Percentiles rank a stretch among this genome's conserved stretches.
Evolutionary conservation across 2,888 invertebrate species (phyloP).

Genomic region (Strigamia maritima): DNA sequence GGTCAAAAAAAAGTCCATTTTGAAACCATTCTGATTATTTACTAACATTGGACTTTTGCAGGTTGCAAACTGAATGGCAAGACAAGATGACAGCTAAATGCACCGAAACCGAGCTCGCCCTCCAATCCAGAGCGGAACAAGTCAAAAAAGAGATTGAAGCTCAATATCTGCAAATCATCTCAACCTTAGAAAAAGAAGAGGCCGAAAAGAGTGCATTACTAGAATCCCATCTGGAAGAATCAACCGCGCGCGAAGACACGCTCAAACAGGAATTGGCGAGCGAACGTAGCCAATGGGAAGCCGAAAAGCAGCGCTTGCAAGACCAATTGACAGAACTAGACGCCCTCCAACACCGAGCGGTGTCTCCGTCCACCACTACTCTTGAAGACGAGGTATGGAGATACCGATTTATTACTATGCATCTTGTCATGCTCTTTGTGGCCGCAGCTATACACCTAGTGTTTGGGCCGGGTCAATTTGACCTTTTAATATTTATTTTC

Average conservation of each 20-base stretch:
- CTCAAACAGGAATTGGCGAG: background rate
- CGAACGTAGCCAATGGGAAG: background rate
- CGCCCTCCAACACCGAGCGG: background rate
- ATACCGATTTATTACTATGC: background rate
- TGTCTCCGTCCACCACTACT: slow-evolving; percentile 1
- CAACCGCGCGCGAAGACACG: background rate
- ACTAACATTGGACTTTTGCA: too few relatives aligned
- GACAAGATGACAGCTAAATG: background rate
- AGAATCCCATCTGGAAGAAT: background rate
- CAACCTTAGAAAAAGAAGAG: background rate
- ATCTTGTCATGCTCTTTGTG: background rate
- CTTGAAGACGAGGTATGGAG: slow-evolving; percentile 16
- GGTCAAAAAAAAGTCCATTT: too few relatives aligned
- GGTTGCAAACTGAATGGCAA: background rate
- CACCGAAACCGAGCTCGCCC: background rate
- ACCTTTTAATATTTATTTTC: background rate
- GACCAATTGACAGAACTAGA: background rate
- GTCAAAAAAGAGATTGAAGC: background rate
- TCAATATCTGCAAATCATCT: background rate
- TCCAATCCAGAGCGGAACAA: background rate
- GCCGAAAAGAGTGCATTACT: background rate
- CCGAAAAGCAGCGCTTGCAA: background rate
- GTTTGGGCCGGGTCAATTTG: background rate
- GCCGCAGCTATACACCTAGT: background rate
- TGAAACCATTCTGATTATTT: too few relatives aligned